These are phyloP conservation scores for Meles meles DNA, from an alignment of 2,113 vertebrate genomes.

Conservation along the genomic window DNA sequence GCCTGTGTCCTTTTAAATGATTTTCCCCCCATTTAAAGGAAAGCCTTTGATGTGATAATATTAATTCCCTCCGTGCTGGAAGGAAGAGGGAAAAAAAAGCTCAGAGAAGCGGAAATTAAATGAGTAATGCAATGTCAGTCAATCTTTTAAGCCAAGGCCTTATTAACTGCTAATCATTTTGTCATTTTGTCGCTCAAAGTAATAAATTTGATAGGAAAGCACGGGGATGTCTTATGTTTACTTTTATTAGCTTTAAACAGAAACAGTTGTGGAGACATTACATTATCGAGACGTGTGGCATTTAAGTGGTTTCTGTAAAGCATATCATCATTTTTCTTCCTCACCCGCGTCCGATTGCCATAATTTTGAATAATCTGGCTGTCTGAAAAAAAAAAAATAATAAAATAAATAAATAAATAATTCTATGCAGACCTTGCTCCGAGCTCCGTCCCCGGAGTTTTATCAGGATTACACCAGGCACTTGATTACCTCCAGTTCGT, in stretches of 20 bases:
- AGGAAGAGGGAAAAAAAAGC: slow-evolving; percentile 79
- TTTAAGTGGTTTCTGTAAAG: slow-evolving; percentile 82
- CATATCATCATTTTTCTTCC: slow-evolving; percentile 76
- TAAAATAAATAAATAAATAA: slow-evolving; percentile 32
- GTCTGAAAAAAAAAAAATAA: slow-evolving; percentile 78
- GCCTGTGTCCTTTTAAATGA: slow-evolving; percentile 97
- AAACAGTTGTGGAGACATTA: slow-evolving; percentile 87
- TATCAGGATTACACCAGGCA: slow-evolving; percentile 62
- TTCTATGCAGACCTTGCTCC: slow-evolving; percentile 57
- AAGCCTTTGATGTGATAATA: slow-evolving; percentile 97
- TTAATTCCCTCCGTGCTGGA: slow-evolving; percentile 91
- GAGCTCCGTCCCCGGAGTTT: slow-evolving; percentile 50
- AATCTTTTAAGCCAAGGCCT: slow-evolving; percentile 90
- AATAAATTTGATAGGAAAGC: slow-evolving; percentile 86
- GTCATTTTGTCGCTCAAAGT: slow-evolving; percentile 90
- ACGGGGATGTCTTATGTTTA: slow-evolving; percentile 85
- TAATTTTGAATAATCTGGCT: slow-evolving; percentile 82
- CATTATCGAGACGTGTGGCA: slow-evolving; percentile 75
- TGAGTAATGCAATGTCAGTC: slow-evolving; percentile 94
- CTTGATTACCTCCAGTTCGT: slow-evolving; percentile 66
- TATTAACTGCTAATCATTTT: slow-evolving; percentile 98
- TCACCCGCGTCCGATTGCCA: slow-evolving; percentile 76
- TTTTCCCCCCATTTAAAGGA: slow-evolving; percentile 92
- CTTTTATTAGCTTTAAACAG: slow-evolving; percentile 88
- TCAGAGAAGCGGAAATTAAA: slow-evolving; percentile 96